Evolutionary conservation across 2,888 invertebrate species (phyloP).

Genomic region (Dasysyrphus tricinctus): DNA sequence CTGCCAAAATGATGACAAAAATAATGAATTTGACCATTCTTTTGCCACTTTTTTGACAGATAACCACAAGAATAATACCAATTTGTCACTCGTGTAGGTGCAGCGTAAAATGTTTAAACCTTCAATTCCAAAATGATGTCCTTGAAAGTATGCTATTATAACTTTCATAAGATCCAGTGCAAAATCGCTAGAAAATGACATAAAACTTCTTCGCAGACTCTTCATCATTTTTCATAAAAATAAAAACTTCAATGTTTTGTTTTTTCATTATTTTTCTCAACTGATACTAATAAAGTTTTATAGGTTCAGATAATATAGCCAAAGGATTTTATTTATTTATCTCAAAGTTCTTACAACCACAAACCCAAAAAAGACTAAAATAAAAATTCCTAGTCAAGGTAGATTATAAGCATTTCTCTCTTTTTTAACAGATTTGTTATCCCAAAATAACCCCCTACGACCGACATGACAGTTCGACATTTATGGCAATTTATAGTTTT

Average conservation of each 20-base stretch:
- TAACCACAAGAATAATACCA: too few species aligned
- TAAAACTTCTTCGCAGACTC: background rate
- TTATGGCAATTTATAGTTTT: slow-evolving; percentile 72
- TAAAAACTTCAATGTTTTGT: background rate
- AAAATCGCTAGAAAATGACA: background rate
- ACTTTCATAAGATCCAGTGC: too few species aligned
- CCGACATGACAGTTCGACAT: slow-evolving; percentile 53
- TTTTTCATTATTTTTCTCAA: background rate
- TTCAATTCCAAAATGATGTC: too few species aligned
- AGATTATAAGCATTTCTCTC: background rate
- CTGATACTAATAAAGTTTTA: background rate
- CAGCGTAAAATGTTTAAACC: too few species aligned
- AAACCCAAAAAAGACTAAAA: background rate
- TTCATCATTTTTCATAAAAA: background rate
- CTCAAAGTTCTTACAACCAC: background rate
- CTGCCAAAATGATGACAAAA: too few species aligned
- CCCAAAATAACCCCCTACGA: slow-evolving; percentile 54
- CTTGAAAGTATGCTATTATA: too few species aligned
- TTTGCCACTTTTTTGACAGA: too few species aligned
- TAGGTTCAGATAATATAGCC: slow-evolving; percentile 9
- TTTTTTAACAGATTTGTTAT: slow-evolving; percentile 56
- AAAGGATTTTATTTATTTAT: slow-evolving; percentile 10
- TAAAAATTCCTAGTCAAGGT: too few species aligned
- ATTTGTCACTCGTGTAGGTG: too few species aligned
- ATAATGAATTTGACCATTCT: too few species aligned